phyloP scores from a whole-genome alignment of 2,797 vertebrate genomes.

The Delichon dasypus region DNA sequence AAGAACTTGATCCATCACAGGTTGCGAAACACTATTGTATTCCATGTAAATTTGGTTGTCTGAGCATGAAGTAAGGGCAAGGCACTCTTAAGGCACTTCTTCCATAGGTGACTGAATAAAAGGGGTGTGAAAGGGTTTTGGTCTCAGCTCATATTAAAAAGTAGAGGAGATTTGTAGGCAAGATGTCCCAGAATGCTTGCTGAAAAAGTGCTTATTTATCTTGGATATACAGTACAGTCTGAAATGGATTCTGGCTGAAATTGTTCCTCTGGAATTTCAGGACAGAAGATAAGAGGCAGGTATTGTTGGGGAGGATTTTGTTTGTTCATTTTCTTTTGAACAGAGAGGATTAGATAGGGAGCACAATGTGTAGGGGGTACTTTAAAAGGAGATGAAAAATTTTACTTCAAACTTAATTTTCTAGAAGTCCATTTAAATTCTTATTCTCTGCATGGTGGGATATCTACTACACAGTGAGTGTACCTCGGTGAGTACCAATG shows the following conservation, averaged over 20 bases:
- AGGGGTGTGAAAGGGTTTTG: background rate
- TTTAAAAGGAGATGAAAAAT: background rate
- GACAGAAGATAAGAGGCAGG: background rate
- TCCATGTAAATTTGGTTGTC: background rate
- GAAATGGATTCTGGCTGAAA: background rate
- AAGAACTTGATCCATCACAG: background rate
- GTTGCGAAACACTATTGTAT: background rate
- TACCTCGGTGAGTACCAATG: background rate
- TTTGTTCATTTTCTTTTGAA: background rate
- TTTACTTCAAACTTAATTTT: background rate
- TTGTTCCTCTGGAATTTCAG: background rate
- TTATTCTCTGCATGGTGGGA: background rate
- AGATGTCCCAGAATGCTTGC: background rate
- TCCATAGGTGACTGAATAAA: background rate
- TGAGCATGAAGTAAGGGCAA: background rate
- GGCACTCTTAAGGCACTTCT: background rate
- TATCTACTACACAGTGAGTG: background rate
- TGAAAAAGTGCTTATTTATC: background rate
- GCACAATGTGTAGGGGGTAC: background rate
- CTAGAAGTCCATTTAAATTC: background rate
- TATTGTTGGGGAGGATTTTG: background rate
- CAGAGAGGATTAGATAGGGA: background rate
- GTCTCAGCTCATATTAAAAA: background rate
- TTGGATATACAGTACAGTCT: background rate
- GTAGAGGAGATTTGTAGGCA: background rate